Conservation (phyloP, 2,888 invertebrate genomes). For the Aleiodes alternator region DNA sequence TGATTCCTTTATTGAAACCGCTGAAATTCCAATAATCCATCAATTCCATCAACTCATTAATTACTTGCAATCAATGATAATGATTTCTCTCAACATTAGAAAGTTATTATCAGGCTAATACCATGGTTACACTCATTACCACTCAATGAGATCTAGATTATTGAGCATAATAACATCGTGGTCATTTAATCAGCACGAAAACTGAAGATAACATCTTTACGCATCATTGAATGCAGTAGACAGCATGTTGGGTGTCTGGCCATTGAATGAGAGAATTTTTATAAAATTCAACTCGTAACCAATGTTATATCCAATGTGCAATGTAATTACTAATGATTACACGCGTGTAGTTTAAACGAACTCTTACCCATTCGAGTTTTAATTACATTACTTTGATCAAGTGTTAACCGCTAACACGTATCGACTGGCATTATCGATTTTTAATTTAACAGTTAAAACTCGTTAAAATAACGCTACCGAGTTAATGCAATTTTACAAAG, state of each 20-base stretch:
- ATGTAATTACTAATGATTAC: slow-evolving; percentile 61
- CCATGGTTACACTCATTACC: slow-evolving; percentile 39
- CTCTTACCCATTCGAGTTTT: slow-evolving; percentile 2
- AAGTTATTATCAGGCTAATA: slow-evolving; percentile 28
- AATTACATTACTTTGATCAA: slow-evolving; percentile 32
- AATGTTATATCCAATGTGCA: slow-evolving; percentile 50
- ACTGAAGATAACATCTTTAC: slow-evolving; percentile 40
- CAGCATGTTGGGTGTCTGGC: background rate
- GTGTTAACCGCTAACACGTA: slow-evolving; percentile 9
- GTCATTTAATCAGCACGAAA: slow-evolving; percentile 37
- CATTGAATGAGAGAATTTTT: slow-evolving; percentile 3
- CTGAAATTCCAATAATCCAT: no score
- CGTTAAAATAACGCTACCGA: slow-evolving; percentile 62
- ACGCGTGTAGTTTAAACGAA: slow-evolving; percentile 15
- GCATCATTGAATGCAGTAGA: slow-evolving; percentile 35
- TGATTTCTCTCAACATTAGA: background rate
- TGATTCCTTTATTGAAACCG: no score
- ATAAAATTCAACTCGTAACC: slow-evolving; percentile 27
- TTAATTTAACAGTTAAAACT: slow-evolving; percentile 65
- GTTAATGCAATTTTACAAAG: slow-evolving; percentile 1
- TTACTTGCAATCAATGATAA: background rate
- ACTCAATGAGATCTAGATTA: slow-evolving; percentile 17
- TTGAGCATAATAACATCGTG: slow-evolving; percentile 26
- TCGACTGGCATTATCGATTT: slow-evolving; percentile 58
- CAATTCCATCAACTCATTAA: no score